Conservation (phyloP, 2,113 vertebrate genomes). For the Hippocampus abdominalis region DNA sequence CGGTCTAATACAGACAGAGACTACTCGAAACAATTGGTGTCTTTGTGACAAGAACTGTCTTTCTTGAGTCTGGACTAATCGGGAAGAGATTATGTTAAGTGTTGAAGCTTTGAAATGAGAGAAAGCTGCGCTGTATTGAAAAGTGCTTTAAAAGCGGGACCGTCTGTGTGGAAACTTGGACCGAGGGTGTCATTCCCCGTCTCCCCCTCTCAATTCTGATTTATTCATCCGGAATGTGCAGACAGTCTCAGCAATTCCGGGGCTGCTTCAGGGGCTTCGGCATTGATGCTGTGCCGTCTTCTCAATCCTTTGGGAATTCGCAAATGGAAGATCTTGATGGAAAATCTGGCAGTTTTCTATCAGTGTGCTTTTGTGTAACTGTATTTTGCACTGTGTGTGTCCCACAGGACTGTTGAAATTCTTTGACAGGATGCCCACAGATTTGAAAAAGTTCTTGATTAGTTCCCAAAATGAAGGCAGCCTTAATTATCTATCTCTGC, state of each 20-base stretch:
- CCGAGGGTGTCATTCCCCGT: slow-evolving; percentile 23
- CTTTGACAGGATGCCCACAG: neutral
- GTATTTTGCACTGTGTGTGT: neutral
- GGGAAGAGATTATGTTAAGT: slow-evolving; percentile 25
- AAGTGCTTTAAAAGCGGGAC: slow-evolving; percentile 37
- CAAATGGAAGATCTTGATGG: slow-evolving; percentile 25
- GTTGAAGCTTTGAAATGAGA: slow-evolving; percentile 49
- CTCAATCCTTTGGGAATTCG: slow-evolving; percentile 32
- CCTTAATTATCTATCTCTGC: neutral
- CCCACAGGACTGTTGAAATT: slow-evolving; percentile 12
- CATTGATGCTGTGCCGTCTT: slow-evolving; percentile 30
- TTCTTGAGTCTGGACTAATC: slow-evolving; percentile 9
- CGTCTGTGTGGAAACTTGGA: slow-evolving; percentile 58
- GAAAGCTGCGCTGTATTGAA: slow-evolving; percentile 36
- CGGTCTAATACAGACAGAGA: neutral
- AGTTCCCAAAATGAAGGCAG: neutral
- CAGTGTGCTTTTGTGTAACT: slow-evolving; percentile 14
- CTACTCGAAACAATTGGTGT: neutral
- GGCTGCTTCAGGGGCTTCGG: slow-evolving; percentile 16
- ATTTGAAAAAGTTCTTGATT: neutral
- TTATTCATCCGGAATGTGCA: slow-evolving; percentile 46
- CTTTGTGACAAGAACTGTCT: neutral
- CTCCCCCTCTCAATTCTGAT: slow-evolving; percentile 43
- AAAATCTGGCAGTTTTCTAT: slow-evolving; percentile 13
- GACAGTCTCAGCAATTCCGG: slow-evolving; percentile 21